phyloP scores from a whole-genome alignment of 2,113 vertebrate species.

The Peucedramus taeniatus region DNA sequence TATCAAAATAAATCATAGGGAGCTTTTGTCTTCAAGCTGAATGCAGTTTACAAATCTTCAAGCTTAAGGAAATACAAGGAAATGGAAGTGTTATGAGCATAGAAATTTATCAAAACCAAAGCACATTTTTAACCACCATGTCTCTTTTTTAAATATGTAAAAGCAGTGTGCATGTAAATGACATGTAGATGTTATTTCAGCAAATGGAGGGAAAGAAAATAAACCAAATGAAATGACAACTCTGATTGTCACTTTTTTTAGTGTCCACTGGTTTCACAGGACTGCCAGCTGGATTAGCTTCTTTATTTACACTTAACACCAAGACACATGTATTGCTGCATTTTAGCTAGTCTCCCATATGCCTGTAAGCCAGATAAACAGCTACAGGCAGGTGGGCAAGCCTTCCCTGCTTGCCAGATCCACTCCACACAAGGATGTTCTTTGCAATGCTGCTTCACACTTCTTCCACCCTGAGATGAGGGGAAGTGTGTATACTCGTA shows the following conservation, averaged over 20 bases:
- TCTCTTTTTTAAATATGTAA: not conserved
- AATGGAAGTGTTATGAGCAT: constrained; percentile 63
- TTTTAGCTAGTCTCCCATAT: not conserved
- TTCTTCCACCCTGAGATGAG: not conserved
- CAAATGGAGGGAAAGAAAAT: constrained; percentile 37
- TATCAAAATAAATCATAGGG: not conserved
- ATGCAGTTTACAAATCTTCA: constrained; percentile 51
- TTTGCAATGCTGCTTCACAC: not conserved
- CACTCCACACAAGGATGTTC: not conserved
- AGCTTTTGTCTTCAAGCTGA: constrained; percentile 27
- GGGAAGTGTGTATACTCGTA: not conserved
- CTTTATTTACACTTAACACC: not conserved
- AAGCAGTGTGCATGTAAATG: constrained; percentile 62
- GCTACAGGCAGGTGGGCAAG: constrained; percentile 13
- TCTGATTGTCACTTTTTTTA: not conserved
- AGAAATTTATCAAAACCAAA: constrained; percentile 50
- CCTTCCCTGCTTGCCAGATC: not conserved
- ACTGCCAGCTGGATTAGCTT: not conserved
- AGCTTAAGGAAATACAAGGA: constrained; percentile 54
- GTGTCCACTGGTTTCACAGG: constrained; percentile 5
- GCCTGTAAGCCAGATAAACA: not conserved
- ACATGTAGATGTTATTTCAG: constrained; percentile 60
- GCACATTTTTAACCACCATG: constrained; percentile 27
- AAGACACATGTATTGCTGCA: not conserved
- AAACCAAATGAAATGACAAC: not conserved